Conservation (phyloP, 2,888 invertebrate species). For the Rugalucina vietnamica region DNA sequence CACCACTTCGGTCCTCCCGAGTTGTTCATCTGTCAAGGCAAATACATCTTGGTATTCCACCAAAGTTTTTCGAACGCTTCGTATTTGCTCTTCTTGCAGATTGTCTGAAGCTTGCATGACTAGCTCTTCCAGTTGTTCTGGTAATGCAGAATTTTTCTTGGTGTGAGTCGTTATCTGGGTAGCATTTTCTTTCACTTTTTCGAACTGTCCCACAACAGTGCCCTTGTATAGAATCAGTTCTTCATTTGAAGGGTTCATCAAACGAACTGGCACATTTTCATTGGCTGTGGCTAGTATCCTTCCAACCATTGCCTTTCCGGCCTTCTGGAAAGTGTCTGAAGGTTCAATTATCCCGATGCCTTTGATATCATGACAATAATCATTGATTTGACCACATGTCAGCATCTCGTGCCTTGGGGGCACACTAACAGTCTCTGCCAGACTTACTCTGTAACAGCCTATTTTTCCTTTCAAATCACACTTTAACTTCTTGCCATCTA, state of each 20-base stretch:
- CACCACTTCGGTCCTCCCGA: slow-evolving; percentile 20
- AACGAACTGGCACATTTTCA: neutral
- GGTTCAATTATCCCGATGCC: neutral
- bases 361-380: too few relatives aligned
- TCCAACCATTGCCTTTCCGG: neutral
- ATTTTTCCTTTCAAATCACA: neutral
- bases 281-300: neutral
- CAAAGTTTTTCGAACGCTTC: neutral
- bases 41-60: neutral
- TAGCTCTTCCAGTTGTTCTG: neutral
- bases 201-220: neutral
- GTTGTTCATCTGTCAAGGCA: slow-evolving; percentile 3
- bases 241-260: neutral
- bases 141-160: neutral
- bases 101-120: neutral
- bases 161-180: neutral
- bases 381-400: neutral
- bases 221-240: neutral
- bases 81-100: neutral
- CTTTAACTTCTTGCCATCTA: neutral
- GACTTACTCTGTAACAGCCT: neutral
- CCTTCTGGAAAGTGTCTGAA: neutral
- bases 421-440: neutral
- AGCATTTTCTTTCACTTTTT: neutral
- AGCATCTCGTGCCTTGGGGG: neutral